A percentile compares a stretch with the other conserved stretches of the same genome.
These are phyloP conservation scores for Leptodirus hochenwartii DNA, from an alignment of 2,888 invertebrate species.

Conservation along the genomic window DNA sequence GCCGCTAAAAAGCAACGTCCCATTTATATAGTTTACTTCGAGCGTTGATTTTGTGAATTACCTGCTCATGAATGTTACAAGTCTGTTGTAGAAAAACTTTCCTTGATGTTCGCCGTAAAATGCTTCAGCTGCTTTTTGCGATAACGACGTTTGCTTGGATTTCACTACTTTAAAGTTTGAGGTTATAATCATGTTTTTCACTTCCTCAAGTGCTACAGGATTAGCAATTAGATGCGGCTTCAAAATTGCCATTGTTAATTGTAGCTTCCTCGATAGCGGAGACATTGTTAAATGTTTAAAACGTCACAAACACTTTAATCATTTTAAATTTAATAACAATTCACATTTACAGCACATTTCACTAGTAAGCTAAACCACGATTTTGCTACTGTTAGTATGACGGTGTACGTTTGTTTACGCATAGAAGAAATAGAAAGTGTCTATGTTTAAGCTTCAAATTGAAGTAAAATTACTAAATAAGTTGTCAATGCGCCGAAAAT, in stretches of 20 bases:
- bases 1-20: neutral
- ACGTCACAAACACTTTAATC: too few relatives aligned
- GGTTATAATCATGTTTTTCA: slow-evolving; percentile 44
- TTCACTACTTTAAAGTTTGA: slow-evolving; percentile 56
- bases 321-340: too few relatives aligned
- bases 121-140: slow-evolving; percentile 40
- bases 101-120: slow-evolving; percentile 72
- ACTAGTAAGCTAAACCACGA: too few relatives aligned
- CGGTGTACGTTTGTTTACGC: too few relatives aligned
- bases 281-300: too few relatives aligned
- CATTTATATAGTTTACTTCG: slow-evolving; percentile 3
- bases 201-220: slow-evolving; percentile 48
- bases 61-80: slow-evolving; percentile 70
- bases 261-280: too few relatives aligned
- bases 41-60: slow-evolving; percentile 19
- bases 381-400: too few relatives aligned
- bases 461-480: too few relatives aligned
- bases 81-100: slow-evolving; percentile 69
- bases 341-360: too few relatives aligned
- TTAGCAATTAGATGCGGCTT: slow-evolving; percentile 74
- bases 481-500: too few relatives aligned
- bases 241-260: slow-evolving; percentile 70
- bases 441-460: too few relatives aligned
- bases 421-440: too few relatives aligned
- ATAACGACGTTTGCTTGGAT: slow-evolving; percentile 44